Base-by-base conservation (phyloP, 2,797 vertebrate species). In the Sciaenops ocellatus region DNA sequence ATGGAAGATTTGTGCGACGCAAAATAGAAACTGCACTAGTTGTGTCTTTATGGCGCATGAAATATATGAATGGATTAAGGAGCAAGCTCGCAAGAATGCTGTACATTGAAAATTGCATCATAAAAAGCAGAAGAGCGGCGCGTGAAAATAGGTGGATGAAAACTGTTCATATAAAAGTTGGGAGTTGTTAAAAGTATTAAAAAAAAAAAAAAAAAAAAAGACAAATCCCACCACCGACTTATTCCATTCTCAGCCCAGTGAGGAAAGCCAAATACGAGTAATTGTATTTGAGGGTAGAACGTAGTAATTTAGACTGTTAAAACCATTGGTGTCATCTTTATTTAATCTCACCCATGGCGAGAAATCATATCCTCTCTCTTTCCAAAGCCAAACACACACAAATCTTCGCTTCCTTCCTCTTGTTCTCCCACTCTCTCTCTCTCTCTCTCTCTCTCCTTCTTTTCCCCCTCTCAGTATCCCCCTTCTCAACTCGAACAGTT, bases 11-110 rank as follows among this genome's bases (percentile, higher is more conserved):
- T 88, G 87, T 73, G 72, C 24, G 66, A 73, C 20, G 81, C 86
- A 90, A 90, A 93, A 91, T 84, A 87, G 87, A 82, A 90, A 84
- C 60, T 30, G 83, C 73, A 77, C 78, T 66, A 70, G 83, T 76
- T 78, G 76, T 61, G 73, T 83, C 81, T 94, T 94, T 93, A 94
- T 93, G 92, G 84, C 16, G 91, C 92, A 84, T 94, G 91, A 93
- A 92, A 94, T 92, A 80, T 76, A 85, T 72, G 90, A 86, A 88
- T 56, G 90, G 88, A 89, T 89, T 84, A 82, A 79, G 84, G 83
- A 85, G 85, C 83, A 11, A 73, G 78, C 84, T 78, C 17, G 72
- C 83, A 44, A 78, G 80, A 87, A 86, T 38, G 87, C 91, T 61
- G 87, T 80, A 84, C 85, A 82, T 90, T 82, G 89, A 69, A 94